Conservation (phyloP, 2,797 vertebrate species). For the Acomys russatus region DNA sequence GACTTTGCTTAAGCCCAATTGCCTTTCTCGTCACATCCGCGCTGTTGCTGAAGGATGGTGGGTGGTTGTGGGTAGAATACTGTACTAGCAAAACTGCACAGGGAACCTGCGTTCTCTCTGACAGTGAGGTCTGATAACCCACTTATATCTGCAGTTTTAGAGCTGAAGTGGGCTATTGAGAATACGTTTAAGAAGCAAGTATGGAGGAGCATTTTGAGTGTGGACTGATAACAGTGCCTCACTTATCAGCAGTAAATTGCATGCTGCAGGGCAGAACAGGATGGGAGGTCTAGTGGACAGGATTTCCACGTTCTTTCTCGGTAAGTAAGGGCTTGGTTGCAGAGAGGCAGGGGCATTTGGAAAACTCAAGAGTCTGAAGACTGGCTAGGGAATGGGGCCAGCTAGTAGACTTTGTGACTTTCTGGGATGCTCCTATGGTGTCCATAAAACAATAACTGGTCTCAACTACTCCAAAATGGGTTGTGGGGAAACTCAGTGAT, state of each 20-base stretch:
- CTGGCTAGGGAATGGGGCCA: not conserved
- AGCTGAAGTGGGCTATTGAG: conserved; percentile 73
- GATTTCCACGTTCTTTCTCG: conserved; percentile 48
- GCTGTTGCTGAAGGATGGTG: not conserved
- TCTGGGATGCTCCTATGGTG: not conserved
- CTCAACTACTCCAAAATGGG: not conserved
- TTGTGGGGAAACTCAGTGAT: conserved; percentile 9
- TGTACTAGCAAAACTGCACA: not conserved
- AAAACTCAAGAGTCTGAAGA: conserved; percentile 3
- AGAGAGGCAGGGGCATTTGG: not conserved
- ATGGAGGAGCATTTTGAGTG: conserved; percentile 72
- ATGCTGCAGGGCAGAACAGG: conserved; percentile 38
- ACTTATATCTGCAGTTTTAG: conserved; percentile 56
- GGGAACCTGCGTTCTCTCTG: conserved; percentile 35
- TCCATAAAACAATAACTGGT: not conserved
- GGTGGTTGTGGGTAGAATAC: not conserved
- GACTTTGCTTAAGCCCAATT: not conserved
- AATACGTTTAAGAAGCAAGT: conserved; percentile 71
- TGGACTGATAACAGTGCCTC: conserved; percentile 67
- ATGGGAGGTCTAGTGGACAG: conserved; percentile 69
- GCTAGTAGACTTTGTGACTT: not conserved
- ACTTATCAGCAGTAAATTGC: conserved; percentile 70
- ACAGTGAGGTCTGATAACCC: conserved; percentile 5
- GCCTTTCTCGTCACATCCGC: not conserved
- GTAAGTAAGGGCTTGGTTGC: not conserved